Conservation (phyloP, 2,888 invertebrate species). For the Smittia aterrima region DNA sequence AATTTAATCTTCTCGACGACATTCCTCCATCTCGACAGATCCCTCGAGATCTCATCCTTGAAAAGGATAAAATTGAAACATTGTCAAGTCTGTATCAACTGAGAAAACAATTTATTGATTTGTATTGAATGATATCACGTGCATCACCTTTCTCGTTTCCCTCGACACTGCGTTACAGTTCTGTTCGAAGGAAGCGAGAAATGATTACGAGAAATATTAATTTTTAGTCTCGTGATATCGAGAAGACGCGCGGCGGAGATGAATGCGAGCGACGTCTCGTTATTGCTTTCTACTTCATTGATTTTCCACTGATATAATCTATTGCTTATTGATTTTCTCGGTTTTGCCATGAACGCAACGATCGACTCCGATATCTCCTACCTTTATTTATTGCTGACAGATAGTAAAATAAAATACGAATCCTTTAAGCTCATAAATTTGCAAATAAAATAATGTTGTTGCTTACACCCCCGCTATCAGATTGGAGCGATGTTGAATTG, state of each 20-base stretch:
- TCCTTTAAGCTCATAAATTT: conserved; percentile 30
- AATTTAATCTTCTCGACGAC: no score
- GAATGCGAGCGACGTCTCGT: not conserved
- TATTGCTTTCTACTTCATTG: conserved; percentile 33
- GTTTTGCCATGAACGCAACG: not conserved
- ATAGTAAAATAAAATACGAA: conserved; percentile 23
- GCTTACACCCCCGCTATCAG: conserved; percentile 1
- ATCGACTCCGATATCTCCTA: not conserved
- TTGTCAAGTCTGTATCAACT: no score
- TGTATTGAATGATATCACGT: no score
- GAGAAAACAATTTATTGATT: no score
- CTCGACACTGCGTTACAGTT: no score
- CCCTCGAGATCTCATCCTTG: no score
- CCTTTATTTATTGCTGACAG: conserved; percentile 36
- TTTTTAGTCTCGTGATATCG: not conserved
- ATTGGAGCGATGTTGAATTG: not conserved
- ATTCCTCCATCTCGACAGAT: no score
- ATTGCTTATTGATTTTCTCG: conserved; percentile 33
- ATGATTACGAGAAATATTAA: not conserved
- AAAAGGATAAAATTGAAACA: no score
- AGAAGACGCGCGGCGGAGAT: not conserved
- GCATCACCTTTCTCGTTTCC: no score
- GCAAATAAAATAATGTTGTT: conserved; percentile 27
- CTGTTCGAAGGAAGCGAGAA: no score
- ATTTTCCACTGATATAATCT: conserved; percentile 24